A percentile compares a stretch with the other conserved stretches of the same genome.
These are phyloP conservation scores for Numenius arquata DNA, from an alignment of 2,113 vertebrate genomes.

Conservation along the genomic window DNA sequence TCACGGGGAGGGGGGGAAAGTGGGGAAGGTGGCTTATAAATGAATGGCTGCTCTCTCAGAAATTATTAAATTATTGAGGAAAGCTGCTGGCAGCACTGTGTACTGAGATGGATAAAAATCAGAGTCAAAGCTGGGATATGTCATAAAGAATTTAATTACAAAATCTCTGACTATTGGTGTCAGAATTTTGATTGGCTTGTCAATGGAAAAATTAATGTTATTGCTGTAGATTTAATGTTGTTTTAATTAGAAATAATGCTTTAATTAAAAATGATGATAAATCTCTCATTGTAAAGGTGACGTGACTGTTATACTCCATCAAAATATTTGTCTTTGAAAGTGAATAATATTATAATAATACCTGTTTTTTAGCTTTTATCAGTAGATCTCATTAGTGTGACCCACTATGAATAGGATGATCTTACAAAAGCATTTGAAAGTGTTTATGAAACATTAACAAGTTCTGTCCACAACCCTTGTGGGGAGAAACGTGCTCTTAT, in stretches of 20 bases:
- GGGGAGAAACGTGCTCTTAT: not conserved
- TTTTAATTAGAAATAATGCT: not conserved
- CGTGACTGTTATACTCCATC: not conserved
- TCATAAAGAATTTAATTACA: slow-evolving; percentile 5
- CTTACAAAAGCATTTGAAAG: slow-evolving; percentile 10
- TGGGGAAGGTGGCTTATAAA: not conserved
- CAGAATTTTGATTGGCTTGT: not conserved
- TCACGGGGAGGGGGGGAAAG: not conserved
- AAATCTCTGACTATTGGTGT: not conserved
- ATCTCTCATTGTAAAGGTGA: not conserved
- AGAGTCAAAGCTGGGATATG: not conserved
- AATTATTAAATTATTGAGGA: not conserved
- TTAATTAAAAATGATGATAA: not conserved
- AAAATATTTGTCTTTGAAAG: slow-evolving; percentile 15
- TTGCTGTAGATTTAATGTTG: not conserved
- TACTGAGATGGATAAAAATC: not conserved
- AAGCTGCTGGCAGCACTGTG: not conserved
- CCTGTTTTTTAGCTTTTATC: not conserved
- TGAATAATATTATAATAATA: not conserved
- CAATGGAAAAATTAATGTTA: not conserved
- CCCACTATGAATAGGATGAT: not conserved
- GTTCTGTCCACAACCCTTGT: not conserved
- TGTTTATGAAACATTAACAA: slow-evolving; percentile 49
- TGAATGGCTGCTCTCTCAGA: not conserved
- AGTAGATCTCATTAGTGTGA: not conserved